Base-by-base conservation (phyloP, 2,888 invertebrate genomes). In the Podotricha telesiphe region DNA sequence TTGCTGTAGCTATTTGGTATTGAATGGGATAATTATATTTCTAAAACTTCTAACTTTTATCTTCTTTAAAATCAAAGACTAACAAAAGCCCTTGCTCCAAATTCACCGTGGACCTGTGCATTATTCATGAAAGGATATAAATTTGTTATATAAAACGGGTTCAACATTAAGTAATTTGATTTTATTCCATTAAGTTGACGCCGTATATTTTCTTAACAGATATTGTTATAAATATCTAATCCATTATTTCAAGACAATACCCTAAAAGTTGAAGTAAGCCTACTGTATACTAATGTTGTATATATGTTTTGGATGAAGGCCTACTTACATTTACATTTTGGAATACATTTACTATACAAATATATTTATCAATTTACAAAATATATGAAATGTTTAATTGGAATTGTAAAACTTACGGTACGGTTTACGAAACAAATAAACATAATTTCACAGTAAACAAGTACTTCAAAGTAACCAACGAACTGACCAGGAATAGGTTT, bases 141-240 rank as follows among this genome's bases (percentile, higher is more conserved):
- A 34, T 53, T 53, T 53, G 28, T 53, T 53, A 53, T 53, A 28
- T 34, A n/a, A 34, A 53, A 53, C n/a, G 34, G 53, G 34, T 53
- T 53, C n/a, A n/a, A 34, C 17, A 53, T 53, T 53, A 53, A 53
- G 17, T 53, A 53, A 53, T 53, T 53, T 53, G 53, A 53, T 53
- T 17, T 53, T n/a, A 28, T 53, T 17, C 1, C 53, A 34, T 42
- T 42, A 42, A 42, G 2, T 11, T 42, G 7, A 42, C 42, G 5
- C 37, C 8, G 42, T 28, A 34, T n/a, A 34, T 34, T 28, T 3
- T 10, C 34, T 53, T 4, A 53, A 53, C 34, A n/a, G 53, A 34
- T 53, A 53, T 53, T 53, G 10, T 17, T 34, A 34, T 53, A 53
- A 42, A 53, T 53, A 53, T 53, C n/a, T 17, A 53, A 53, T 34